Evolutionary conservation across 2,888 invertebrate genomes (phyloP), one percentile per base, ranked within the genome.

Genomic region (Agriopis marginaria): DNA sequence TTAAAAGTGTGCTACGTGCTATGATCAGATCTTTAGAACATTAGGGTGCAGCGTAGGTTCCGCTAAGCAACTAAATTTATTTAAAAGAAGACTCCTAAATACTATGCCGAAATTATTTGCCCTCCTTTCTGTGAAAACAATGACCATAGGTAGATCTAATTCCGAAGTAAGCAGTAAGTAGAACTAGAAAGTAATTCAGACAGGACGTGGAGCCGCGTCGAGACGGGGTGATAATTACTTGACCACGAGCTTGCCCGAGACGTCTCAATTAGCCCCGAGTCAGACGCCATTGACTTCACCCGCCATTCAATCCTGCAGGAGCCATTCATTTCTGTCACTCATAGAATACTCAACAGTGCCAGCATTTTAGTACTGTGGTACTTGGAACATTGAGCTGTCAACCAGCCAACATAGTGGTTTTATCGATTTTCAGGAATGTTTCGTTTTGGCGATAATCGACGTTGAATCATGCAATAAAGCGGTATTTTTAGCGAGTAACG

Each of bases 311-410:
- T 78, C 79, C 74, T 72, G 67, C 65, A 69, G 71, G 76, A 76
- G 81, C 82, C 89, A 89, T 89, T 90, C 90, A 90, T 86, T 82
- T 81, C 78, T 78, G 82, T 82, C 84, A 79, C 75, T 74, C 70
- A 73, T 17, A 66, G 54, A 63, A 66, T 63, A 58, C 44, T 40
- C 51, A 58, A 62, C 42, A 66, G 54, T 68, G 39, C 40, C 14
- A 9, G 14, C 47, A 39, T 39, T 4, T 12, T 12, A 40, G 42
- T 8, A 42, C 42, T 40, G 40, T 40, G 40, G 8, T 0, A 40
- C 6, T 40, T 40, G 40, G n/a, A n/a, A n/a, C 40, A 3, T 40
- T 40, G 40, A 7, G 45, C 5, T 45, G 5, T 47, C n/a, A 12
- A 47, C 47, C n/a, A 47, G 0, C 32, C 32, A 32, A 32, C 32